phyloP scores from a whole-genome alignment of 1,140 invertebrate species.

The Amyelois transitella region DNA sequence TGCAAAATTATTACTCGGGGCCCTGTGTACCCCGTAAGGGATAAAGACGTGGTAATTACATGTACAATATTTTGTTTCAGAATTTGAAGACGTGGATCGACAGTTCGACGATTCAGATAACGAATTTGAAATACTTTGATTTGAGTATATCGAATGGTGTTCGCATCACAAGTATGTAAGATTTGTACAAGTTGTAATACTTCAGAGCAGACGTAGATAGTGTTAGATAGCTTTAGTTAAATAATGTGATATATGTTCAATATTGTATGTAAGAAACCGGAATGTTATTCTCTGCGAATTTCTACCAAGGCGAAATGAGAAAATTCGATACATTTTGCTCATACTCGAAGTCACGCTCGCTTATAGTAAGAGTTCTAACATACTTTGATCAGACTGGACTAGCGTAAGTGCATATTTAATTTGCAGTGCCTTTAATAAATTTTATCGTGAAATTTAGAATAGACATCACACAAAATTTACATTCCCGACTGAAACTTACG shows the following conservation, averaged over 20 bases:
- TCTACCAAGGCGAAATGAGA: no score
- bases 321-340: no score
- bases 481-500: neutral
- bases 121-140: slow-evolving; percentile 75
- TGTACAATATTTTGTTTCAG: slow-evolving; percentile 49
- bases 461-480: slow-evolving; percentile 1
- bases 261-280: neutral
- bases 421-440: slow-evolving; percentile 30
- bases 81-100: slow-evolving; percentile 72
- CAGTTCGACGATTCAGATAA: slow-evolving; percentile 75
- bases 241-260: neutral
- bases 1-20: slow-evolving; percentile 5
- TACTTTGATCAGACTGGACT: slow-evolving; percentile 9
- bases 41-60: no score
- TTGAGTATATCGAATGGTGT: neutral
- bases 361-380: neutral
- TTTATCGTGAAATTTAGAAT: slow-evolving; percentile 6
- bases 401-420: slow-evolving; percentile 11
- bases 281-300: no score
- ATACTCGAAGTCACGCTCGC: no score
- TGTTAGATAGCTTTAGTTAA: slow-evolving; percentile 1
- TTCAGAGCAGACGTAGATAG: slow-evolving; percentile 1
- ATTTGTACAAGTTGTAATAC: neutral
- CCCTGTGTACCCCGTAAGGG: no score
- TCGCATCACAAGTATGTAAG: neutral